Evolutionary conservation across 2,113 vertebrate species (phyloP).

Genomic region (Panurus biarmicus): DNA sequence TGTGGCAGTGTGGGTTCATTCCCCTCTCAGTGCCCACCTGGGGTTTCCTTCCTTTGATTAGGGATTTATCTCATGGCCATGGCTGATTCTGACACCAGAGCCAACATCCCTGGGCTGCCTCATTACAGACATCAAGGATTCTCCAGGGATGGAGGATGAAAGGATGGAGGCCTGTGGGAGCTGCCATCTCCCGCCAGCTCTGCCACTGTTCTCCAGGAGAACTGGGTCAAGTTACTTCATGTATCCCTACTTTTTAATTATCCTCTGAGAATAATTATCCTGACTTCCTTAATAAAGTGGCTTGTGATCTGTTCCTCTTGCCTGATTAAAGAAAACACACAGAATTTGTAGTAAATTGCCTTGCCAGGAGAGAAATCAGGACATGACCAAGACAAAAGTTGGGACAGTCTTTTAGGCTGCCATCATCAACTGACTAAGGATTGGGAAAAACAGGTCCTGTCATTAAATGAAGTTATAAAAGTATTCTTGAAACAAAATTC

Average conservation of each 20-base stretch:
- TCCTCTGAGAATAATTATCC: background rate
- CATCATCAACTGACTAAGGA: background rate
- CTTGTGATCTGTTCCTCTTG: background rate
- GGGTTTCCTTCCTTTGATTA: background rate
- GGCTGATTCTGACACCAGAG: background rate
- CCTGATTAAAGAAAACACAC: background rate
- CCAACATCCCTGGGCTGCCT: background rate
- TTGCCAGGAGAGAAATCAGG: background rate
- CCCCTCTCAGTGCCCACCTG: background rate
- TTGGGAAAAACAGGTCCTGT: background rate
- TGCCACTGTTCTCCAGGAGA: background rate
- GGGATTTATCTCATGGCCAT: background rate
- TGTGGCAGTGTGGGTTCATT: background rate
- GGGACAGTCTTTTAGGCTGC: background rate
- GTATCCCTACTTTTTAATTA: constrained; percentile 4
- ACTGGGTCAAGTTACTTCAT: constrained; percentile 4
- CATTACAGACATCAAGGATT: background rate
- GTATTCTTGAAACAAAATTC: background rate
- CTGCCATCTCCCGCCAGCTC: background rate
- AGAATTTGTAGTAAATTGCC: background rate
- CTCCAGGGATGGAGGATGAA: background rate
- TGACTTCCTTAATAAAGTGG: background rate
- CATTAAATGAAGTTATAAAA: background rate
- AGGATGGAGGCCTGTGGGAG: background rate
- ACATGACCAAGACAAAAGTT: background rate